These are phyloP conservation scores for Scomberomorus guttatus DNA, from an alignment of 2,797 vertebrate genomes.

Conservation along the genomic window DNA sequence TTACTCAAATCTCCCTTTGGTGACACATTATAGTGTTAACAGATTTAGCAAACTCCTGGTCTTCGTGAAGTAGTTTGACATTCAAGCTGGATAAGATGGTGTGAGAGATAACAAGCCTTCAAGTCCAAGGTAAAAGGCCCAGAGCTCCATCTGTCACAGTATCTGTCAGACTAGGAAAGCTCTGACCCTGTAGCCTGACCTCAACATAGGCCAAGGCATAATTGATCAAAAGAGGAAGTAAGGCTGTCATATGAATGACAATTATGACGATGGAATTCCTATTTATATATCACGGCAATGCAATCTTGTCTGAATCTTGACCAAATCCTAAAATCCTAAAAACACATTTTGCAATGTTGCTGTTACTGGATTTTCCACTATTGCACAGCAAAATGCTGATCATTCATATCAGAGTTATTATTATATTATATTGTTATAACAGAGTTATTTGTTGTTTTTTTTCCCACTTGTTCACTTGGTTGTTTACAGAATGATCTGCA, in stretches of 20 bases:
- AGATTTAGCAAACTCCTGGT: conserved; percentile 46
- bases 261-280: conserved; percentile 47
- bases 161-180: conserved; percentile 51
- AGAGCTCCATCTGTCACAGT: conserved; percentile 76
- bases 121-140: conserved; percentile 73
- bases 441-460: not conserved
- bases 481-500: not conserved
- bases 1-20: conserved; percentile 14
- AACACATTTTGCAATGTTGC: conserved; percentile 35
- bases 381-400: conserved; percentile 33
- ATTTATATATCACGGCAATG: conserved; percentile 40
- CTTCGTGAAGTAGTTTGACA: conserved; percentile 53
- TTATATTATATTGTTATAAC: not conserved
- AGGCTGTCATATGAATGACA: conserved; percentile 45
- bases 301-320: conserved; percentile 1
- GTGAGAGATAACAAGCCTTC: conserved; percentile 70
- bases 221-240: conserved; percentile 65
- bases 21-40: conserved; percentile 39
- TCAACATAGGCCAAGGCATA: conserved; percentile 36
- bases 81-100: conserved; percentile 46
- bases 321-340: conserved; percentile 22
- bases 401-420: conserved; percentile 7
- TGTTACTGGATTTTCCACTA: conserved; percentile 6
- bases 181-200: conserved; percentile 59
- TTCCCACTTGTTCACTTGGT: not conserved